These are phyloP conservation scores for Habropoda laboriosa DNA, from an alignment of 1,140 invertebrate genomes.

Conservation along the genomic window DNA sequence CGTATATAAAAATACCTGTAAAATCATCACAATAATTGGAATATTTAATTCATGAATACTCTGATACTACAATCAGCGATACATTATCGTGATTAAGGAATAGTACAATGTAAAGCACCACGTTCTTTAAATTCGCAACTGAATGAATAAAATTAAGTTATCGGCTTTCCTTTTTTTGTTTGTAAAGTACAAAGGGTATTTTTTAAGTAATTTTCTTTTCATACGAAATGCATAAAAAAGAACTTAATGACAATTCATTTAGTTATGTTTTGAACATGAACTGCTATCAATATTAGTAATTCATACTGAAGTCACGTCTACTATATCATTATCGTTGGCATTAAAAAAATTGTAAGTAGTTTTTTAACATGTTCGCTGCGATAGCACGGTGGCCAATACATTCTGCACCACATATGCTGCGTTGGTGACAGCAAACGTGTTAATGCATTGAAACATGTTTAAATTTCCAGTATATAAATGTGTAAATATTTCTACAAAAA, in stretches of 20 bases:
- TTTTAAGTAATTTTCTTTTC: not conserved
- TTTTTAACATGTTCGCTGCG: no score
- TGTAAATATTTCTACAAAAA: conserved; percentile 28
- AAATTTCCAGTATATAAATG: not conserved
- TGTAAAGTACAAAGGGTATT: not conserved
- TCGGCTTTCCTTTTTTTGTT: not conserved
- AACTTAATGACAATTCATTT: not conserved
- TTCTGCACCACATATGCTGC: no score
- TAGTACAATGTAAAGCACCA: not conserved
- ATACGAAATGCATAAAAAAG: not conserved
- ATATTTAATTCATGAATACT: conserved; percentile 28
- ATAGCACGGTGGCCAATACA: no score
- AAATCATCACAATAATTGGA: conserved; percentile 57
- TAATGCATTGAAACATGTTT: not conserved
- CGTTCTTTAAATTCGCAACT: not conserved
- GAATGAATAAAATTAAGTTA: conserved; percentile 1
- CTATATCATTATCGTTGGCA: not conserved
- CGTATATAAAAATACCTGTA: conserved; percentile 50
- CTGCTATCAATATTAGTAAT: not conserved
- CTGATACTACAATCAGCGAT: not conserved
- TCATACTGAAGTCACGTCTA: not conserved
- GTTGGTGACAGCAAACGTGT: no score
- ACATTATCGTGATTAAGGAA: not conserved
- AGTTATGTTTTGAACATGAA: not conserved
- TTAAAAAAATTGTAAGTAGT: not conserved